Percentiles rank a stretch among this genome's conserved stretches.
Conservation (phyloP, 2,888 invertebrate species). For the Achlya flavicornis region DNA sequence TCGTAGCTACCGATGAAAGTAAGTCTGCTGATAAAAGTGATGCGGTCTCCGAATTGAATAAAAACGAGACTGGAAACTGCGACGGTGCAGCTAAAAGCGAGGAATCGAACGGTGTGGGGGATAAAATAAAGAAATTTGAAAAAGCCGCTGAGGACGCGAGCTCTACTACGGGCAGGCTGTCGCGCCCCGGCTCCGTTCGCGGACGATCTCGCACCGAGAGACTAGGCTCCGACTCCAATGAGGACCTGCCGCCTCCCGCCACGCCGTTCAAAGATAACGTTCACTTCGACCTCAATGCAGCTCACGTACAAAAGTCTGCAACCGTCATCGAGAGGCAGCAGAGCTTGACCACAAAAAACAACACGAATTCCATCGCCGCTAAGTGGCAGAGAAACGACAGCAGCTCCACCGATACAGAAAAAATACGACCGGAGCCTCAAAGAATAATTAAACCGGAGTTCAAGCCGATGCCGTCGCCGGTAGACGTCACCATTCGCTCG, state of each 20-base stretch:
- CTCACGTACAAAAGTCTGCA: conserved; percentile 32
- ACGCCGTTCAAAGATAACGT: conserved; percentile 67
- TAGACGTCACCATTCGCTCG: conserved; percentile 73
- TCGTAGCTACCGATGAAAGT: conserved; percentile 29
- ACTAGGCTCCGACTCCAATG: conserved; percentile 50
- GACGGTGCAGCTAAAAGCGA: conserved; percentile 36
- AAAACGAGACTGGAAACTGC: conserved; percentile 18
- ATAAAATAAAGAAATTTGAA: conserved; percentile 78
- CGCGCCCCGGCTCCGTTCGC: conserved; percentile 70
- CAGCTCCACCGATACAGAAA: conserved; percentile 47
- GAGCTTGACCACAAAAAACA: conserved; percentile 44
- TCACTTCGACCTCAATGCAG: conserved; percentile 52
- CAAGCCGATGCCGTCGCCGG: conserved; percentile 69
- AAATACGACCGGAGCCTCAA: conserved; percentile 67
- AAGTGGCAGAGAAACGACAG: conserved; percentile 63
- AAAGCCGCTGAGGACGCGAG: conserved; percentile 74
- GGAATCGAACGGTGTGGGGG: conserved; percentile 76
- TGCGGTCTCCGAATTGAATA: conserved; percentile 26
- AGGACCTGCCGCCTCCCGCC: conserved; percentile 64
- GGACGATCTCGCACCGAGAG: conserved; percentile 53
- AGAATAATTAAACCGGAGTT: conserved; percentile 78
- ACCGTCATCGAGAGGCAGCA: conserved; percentile 51
- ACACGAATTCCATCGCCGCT: conserved; percentile 38
- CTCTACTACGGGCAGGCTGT: conserved; percentile 51
- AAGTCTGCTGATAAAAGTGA: conserved; percentile 26